Conservation (phyloP, 1,140 invertebrate species). For the Parapsyche elsis region DNA sequence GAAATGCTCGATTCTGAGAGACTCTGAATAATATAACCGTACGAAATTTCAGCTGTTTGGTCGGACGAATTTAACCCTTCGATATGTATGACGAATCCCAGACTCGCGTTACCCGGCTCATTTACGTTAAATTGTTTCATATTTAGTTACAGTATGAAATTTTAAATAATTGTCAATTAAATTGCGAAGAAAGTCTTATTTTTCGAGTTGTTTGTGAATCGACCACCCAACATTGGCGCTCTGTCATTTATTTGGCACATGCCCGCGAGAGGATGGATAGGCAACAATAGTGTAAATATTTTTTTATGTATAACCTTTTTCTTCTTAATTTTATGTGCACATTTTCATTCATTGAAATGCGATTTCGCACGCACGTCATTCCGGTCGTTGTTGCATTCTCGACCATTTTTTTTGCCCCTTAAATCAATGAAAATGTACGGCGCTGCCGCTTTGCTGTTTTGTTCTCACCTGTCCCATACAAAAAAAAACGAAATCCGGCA, state of each 20-base stretch:
- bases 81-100: not conserved
- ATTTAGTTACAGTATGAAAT: too few species aligned
- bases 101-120: too few species aligned
- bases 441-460: not conserved
- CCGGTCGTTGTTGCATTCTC: constrained; percentile 40
- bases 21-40: not conserved
- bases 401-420: constrained; percentile 38
- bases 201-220: not conserved
- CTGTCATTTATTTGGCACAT: constrained; percentile 46
- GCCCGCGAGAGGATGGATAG: constrained; percentile 23
- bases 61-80: not conserved
- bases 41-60: not conserved
- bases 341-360: constrained; percentile 51
- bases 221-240: constrained; percentile 33
- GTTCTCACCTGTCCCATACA: constrained; percentile 24
- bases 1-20: not conserved
- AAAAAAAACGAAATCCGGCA: constrained; percentile 11
- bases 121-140: not conserved
- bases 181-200: not conserved
- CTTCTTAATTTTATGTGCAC: constrained; percentile 48
- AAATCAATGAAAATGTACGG: constrained; percentile 48
- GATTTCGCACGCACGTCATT: constrained; percentile 52
- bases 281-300: constrained; percentile 39
- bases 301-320: constrained; percentile 17
- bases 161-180: too few species aligned